A percentile compares a stretch with the other conserved stretches of the same genome.
These are phyloP conservation scores for Prolemur simus DNA, from an alignment of 2,113 vertebrate species.

Conservation along the genomic window DNA sequence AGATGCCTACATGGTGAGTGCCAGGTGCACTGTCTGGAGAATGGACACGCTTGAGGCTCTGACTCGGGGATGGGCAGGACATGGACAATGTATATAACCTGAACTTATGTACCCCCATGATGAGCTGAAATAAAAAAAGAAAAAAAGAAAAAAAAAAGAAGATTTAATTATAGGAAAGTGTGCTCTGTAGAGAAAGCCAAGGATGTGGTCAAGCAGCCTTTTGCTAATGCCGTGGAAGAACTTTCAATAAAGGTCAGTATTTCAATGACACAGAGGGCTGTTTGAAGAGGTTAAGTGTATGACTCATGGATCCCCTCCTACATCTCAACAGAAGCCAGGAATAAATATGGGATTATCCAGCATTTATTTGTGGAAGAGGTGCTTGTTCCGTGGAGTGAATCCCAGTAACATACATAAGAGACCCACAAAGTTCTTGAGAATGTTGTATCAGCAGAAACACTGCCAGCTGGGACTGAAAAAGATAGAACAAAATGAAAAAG, in stretches of 20 bases:
- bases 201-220: neutral
- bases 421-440: neutral
- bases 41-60: too few relatives aligned
- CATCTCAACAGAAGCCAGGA: neutral
- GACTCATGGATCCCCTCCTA: neutral
- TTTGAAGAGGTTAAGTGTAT: neutral
- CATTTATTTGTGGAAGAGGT: neutral
- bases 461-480: neutral
- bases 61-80: too few relatives aligned
- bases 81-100: too few relatives aligned
- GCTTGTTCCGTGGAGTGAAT: neutral
- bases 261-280: neutral
- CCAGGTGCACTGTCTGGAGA: too few relatives aligned
- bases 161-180: neutral
- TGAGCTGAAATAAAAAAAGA: too few relatives aligned
- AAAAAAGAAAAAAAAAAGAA: too few relatives aligned
- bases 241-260: neutral
- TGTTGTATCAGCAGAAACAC: neutral
- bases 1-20: too few relatives aligned
- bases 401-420: neutral
- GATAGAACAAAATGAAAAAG: neutral
- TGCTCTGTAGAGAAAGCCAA: neutral
- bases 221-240: neutral
- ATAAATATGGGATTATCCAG: neutral
- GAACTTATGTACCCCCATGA: too few relatives aligned